These are phyloP conservation scores for Phylloscopus whistleri DNA, from an alignment of 2,113 vertebrate species.

Conservation along the genomic window DNA sequence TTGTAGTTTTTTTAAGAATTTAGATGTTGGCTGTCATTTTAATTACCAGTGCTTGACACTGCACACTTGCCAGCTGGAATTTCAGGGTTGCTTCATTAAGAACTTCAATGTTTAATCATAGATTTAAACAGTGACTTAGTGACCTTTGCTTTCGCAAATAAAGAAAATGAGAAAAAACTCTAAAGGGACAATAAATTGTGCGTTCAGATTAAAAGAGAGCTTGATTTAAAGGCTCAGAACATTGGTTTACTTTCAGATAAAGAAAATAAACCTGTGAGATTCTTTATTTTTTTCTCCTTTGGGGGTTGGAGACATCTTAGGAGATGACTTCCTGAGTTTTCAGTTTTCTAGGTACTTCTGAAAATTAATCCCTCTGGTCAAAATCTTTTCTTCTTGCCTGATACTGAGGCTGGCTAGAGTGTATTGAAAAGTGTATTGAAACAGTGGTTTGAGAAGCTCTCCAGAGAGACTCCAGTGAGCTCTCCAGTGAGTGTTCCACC, in stretches of 20 bases:
- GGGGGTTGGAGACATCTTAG: background rate
- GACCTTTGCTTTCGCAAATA: conserved; percentile 11
- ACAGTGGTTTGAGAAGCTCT: background rate
- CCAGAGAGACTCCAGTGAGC: background rate
- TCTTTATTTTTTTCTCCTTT: background rate
- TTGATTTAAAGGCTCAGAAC: background rate
- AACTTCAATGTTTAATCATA: background rate
- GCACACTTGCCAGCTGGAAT: background rate
- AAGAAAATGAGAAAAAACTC: background rate
- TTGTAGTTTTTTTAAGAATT: background rate
- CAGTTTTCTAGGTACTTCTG: background rate
- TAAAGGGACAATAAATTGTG: background rate
- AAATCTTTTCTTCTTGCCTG: background rate
- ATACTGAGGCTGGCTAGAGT: background rate
- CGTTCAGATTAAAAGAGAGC: background rate
- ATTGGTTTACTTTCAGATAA: background rate
- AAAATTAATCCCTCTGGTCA: background rate
- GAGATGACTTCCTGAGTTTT: background rate
- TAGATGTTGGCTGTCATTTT: background rate
- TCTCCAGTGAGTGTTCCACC: background rate
- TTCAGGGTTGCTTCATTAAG: background rate
- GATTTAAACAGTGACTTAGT: background rate
- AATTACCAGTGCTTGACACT: background rate
- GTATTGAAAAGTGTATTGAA: background rate
- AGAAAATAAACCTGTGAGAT: background rate